Evolutionary conservation across 2,113 vertebrate genomes (phyloP), one percentile per base, ranked within the genome.

Genomic region (Turnix velox): DNA sequence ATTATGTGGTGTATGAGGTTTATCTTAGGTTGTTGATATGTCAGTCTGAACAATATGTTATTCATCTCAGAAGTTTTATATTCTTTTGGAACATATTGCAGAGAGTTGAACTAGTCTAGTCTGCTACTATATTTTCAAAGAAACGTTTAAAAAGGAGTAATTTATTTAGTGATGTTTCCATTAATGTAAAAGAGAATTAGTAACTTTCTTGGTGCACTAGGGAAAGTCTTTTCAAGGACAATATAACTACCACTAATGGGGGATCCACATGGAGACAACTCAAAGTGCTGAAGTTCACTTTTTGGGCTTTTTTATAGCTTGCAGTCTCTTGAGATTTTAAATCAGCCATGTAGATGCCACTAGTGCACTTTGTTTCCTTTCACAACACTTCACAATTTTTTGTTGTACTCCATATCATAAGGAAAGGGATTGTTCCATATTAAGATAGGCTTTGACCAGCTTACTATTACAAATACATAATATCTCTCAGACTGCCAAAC

Each of bases 371-470:
- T 71, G 27, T 35, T 48, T 79, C 31, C 27, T 78, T 37, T 27
- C 33, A 25, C 10, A 31, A 10, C 27, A 67, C 52, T 62, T 78
- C 9, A 18, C 30, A 18, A 24, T 40, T 49, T 67, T 42, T 49
- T 4, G 7, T 10, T 49, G 10, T 61, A 12, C 3, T 55, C 14
- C 12, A 1, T 35, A 14, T 45, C 0, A 0, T 42, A 52, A 27
- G 19, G 42, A 73, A 54, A 78, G 48, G 42, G 62, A 31, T 43
- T 62, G 14, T 31, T 28, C 62, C 30, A 6, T 3, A 12, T 40
- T 66, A 33, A n/a, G 14, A 20, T 18, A 18, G 20, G 9, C 31
- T 54, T 77, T 78, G 72, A 27, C 27, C 52, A 37, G 2, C 54
- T 31, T 43, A 12, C 31, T 10, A 12, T 33, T 61, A 18, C 1